phyloP scores from a whole-genome alignment of 1,140 invertebrate genomes.

The Proales similis region DNA sequence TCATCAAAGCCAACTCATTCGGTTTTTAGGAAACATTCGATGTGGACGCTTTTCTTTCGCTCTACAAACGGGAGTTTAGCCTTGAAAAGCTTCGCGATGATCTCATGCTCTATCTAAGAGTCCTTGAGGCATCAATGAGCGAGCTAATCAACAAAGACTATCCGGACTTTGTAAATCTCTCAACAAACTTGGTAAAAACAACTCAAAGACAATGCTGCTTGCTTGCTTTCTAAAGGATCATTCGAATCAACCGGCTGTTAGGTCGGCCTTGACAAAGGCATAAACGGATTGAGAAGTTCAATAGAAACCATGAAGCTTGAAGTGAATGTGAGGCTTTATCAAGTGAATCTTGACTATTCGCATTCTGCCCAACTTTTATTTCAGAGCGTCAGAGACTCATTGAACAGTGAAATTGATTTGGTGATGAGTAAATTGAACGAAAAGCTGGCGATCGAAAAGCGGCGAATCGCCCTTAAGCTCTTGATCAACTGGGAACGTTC shows the following conservation, averaged over 20 bases:
- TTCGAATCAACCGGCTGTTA: conserved; percentile 39
- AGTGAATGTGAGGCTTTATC: conserved; percentile 59
- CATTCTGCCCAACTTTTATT: not conserved
- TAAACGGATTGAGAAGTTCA: conserved; percentile 68
- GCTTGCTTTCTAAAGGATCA: not conserved
- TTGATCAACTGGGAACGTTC: conserved; percentile 21
- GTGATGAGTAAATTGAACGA: conserved; percentile 23
- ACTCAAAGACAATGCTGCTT: conserved; percentile 3
- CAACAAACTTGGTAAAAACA: conserved; percentile 68
- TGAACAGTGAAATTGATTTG: not conserved
- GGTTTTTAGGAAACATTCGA: conserved; percentile 68
- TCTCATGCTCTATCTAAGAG: conserved; percentile 77
- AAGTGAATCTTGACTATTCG: not conserved
- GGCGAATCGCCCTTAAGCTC: conserved; percentile 12
- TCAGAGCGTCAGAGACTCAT: conserved; percentile 5
- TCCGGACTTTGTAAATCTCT: conserved; percentile 89
- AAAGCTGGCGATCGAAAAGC: conserved; percentile 25
- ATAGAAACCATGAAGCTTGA: conserved; percentile 70
- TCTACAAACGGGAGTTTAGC: conserved; percentile 69
- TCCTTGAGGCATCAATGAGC: conserved; percentile 81
- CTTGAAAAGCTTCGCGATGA: conserved; percentile 82
- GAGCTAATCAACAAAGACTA: conserved; percentile 95
- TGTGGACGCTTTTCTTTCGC: conserved; percentile 78
- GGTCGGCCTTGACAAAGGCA: conserved; percentile 75
- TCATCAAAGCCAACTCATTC: not conserved